Percentiles rank a stretch among this genome's conserved stretches.
These are phyloP conservation scores for Blennius ocellaris DNA, from an alignment of 2,113 vertebrate species.

Conservation along the genomic window DNA sequence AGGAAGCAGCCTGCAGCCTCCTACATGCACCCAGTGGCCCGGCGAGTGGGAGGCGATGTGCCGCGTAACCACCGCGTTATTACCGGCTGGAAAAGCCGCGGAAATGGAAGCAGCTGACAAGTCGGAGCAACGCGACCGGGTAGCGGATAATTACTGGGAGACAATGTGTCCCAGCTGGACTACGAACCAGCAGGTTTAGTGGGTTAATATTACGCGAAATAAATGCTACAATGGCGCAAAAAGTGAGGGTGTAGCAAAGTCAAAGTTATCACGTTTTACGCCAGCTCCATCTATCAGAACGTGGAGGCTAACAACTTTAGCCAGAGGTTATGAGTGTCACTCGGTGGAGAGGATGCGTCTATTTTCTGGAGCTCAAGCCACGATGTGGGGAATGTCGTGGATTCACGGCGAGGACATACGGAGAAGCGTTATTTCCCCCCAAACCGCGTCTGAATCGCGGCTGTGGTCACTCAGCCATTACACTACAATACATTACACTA, in stretches of 20 bases:
- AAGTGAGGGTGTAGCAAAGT: too few species aligned
- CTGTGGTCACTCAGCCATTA: constrained; percentile 74
- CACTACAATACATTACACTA: not conserved
- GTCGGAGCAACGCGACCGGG: not conserved
- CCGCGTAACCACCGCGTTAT: constrained; percentile 49
- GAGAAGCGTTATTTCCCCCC: not conserved
- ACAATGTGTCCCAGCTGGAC: not conserved
- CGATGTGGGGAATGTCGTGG: constrained; percentile 39
- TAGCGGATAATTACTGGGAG: constrained; percentile 9
- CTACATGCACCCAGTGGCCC: constrained; percentile 53
- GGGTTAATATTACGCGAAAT: too few species aligned
- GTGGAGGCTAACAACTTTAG: not conserved
- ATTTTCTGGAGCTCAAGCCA: constrained; percentile 36
- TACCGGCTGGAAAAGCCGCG: constrained; percentile 66
- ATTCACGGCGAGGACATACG: constrained; percentile 1
- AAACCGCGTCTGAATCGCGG: constrained; percentile 51
- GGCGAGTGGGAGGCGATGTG: constrained; percentile 44
- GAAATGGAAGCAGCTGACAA: constrained; percentile 67
- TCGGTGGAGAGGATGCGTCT: constrained; percentile 39
- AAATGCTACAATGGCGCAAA: too few species aligned
- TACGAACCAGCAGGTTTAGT: not conserved
- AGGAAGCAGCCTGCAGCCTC: constrained; percentile 39
- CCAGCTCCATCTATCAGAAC: too few species aligned
- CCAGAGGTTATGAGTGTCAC: not conserved
- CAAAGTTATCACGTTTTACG: too few species aligned